Evolutionary conservation across 1,140 invertebrate species (phyloP).

Genomic region (Mercenaria mercenaria): DNA sequence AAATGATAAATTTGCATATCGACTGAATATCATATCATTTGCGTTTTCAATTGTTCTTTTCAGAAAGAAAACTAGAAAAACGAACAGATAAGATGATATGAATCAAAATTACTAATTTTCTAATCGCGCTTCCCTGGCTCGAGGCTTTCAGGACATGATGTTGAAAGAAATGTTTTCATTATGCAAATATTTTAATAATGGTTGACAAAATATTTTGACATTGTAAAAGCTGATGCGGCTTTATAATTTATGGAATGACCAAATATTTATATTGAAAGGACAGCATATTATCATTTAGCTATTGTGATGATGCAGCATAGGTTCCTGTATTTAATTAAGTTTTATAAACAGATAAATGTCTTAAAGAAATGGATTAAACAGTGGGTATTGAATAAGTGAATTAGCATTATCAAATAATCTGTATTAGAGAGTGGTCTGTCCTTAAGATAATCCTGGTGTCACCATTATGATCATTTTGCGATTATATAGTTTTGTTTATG

Average conservation of each 20-base stretch:
- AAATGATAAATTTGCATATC: constrained; percentile 41
- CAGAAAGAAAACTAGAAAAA: not conserved
- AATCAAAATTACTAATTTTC: constrained; percentile 28
- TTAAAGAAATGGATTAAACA: not conserved
- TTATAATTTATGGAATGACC: not conserved
- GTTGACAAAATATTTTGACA: constrained; percentile 28
- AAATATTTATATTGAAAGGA: constrained; percentile 7
- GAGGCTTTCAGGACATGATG: not conserved
- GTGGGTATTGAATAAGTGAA: not conserved
- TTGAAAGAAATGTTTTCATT: not conserved
- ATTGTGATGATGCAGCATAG: not conserved
- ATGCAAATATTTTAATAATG: constrained; percentile 30
- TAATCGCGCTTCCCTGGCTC: not conserved
- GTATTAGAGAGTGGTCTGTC: not conserved
- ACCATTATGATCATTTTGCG: not conserved
- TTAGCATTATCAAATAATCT: not conserved
- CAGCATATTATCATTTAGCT: not conserved
- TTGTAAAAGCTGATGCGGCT: not conserved
- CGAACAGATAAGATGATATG: constrained; percentile 9
- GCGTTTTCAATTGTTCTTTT: not conserved
- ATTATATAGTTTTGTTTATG: not conserved
- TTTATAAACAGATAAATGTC: not conserved
- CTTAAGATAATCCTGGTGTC: not conserved
- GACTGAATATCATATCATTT: not conserved
- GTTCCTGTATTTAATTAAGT: not conserved